Base-by-base conservation (phyloP, 2,113 vertebrate species). In the Cardinalis cardinalis region DNA sequence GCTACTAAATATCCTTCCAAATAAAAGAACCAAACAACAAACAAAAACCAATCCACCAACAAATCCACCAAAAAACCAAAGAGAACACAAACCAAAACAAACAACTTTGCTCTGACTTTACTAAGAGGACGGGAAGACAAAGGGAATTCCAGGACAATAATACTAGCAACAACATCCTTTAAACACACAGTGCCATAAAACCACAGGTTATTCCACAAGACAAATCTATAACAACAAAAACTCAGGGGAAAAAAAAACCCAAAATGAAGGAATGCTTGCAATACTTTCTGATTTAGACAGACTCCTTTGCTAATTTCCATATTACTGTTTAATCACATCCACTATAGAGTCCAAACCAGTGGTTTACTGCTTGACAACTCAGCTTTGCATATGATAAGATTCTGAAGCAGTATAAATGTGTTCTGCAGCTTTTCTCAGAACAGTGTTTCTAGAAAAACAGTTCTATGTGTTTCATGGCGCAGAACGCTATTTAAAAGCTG, bases 191-290 rank as follows among this genome's bases (percentile, higher is more conserved):
- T 66, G 36, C 6, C 17, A 87, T 25, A 83, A 87, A 92, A 46
- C 2, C 23, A 61, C 16, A 75, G 20, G 20, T 48, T 60, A 24
- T 64, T 43, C 17, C 40, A 56, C 15, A 88, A 18, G 15, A 73
- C 13, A 86, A 80, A 76, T 38, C 20, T 5, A 3, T n/a, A 76
- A 7, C 10, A 64, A 55, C 4, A 7, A 85, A 88, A 76, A 64
- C n/a, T 48, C 7, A 23, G 16, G 3, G 4, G 4, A 2, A 16
- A 51, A 69, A 7, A 41, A 38, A 3, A 0, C 6, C 4, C 16
- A n/a, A 17, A 10, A n/a, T 7, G 4, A 75, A 84, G 69, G 15
- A 26, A 75, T 56, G 6, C 12, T 44, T 44, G 4, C 9, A 78
- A 20, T 60, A 60, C 15, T 75, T 82, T 36, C 18, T 26, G n/a